These are phyloP conservation scores for Melitaea athalia DNA, from an alignment of 2,888 invertebrate species.

Conservation along the genomic window DNA sequence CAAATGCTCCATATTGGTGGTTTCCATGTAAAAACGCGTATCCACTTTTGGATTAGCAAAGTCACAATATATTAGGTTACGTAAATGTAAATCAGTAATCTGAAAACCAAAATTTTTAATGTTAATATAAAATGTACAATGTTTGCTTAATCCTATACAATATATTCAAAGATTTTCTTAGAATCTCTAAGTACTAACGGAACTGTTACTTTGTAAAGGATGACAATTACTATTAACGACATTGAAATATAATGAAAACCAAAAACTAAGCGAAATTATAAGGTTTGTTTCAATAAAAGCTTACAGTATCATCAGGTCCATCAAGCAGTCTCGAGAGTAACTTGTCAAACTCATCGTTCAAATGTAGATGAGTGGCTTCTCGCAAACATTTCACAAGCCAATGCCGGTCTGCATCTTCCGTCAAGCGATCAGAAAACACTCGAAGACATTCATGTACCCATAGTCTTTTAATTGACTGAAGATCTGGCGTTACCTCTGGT, in stretches of 20 bases:
- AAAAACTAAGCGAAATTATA: not conserved
- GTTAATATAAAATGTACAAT: not conserved
- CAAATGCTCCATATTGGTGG: conserved; percentile 90
- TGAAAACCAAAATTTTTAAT: conserved; percentile 49
- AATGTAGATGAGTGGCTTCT: conserved; percentile 78
- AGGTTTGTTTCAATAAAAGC: not conserved
- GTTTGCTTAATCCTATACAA: not conserved
- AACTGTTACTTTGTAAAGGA: no score
- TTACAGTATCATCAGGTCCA: conserved; percentile 52
- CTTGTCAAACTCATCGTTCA: conserved; percentile 86
- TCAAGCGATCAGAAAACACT: conserved; percentile 95
- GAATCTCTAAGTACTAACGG: no score
- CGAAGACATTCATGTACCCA: conserved; percentile 97
- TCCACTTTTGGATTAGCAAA: conserved; percentile 97
- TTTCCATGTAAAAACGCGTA: conserved; percentile 93
- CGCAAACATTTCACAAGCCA: conserved; percentile 91
- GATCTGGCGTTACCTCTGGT: conserved; percentile 94
- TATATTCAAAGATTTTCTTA: not conserved
- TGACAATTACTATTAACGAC: no score
- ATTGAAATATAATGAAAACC: no score
- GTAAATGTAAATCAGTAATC: conserved; percentile 91
- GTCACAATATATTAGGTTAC: conserved; percentile 95
- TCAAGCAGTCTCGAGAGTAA: conserved; percentile 86
- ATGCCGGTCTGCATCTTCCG: conserved; percentile 89
- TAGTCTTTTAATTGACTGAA: conserved; percentile 92